Evolutionary conservation across 1,140 invertebrate genomes (phyloP).

Genomic region (Archivesica marissinica): DNA sequence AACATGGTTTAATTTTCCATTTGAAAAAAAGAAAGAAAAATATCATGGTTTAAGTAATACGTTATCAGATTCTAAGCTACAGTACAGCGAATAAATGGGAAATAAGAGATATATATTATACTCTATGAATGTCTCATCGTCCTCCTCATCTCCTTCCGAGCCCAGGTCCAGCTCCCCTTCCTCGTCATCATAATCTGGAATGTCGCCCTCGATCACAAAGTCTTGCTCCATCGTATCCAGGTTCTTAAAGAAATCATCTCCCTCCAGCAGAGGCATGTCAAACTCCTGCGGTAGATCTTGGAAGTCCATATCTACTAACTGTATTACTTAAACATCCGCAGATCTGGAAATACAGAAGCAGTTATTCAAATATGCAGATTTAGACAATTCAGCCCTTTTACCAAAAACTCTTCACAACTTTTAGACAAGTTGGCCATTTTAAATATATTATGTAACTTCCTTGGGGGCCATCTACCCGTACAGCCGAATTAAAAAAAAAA

Average conservation of each 20-base stretch:
- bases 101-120: no score
- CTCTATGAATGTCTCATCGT: conserved; percentile 61
- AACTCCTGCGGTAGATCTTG: neutral
- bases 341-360: neutral
- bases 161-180: conserved; percentile 66
- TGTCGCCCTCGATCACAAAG: conserved; percentile 74
- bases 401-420: neutral
- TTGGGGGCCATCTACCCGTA: neutral
- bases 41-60: neutral
- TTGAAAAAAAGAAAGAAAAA: no score
- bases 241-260: conserved; percentile 58
- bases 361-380: neutral
- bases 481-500: neutral
- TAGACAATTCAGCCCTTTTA: neutral
- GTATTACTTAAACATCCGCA: no score
- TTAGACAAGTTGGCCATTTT: neutral
- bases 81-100: no score
- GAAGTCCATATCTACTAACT: conserved; percentile 12
- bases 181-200: conserved; percentile 70
- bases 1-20: no score
- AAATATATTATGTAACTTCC: neutral
- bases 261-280: conserved; percentile 51
- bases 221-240: conserved; percentile 67
- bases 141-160: conserved; percentile 68
- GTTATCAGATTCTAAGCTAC: no score